Evolutionary conservation across 2,888 invertebrate genomes (phyloP).

Genomic region (Buathra laborator): DNA sequence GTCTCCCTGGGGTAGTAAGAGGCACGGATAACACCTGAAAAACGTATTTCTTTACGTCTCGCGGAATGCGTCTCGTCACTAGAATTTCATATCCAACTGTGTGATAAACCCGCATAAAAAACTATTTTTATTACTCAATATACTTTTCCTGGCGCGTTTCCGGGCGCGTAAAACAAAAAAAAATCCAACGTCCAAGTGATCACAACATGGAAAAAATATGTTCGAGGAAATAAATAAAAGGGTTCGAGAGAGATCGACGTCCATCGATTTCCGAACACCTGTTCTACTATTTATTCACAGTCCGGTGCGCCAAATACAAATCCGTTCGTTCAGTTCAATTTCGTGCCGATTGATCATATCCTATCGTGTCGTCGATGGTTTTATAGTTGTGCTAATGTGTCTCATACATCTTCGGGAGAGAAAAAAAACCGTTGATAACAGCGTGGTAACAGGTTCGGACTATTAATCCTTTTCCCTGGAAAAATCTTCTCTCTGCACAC

Average conservation of each 20-base stretch:
- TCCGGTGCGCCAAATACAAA: neutral
- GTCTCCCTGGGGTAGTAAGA: slow-evolving; percentile 48
- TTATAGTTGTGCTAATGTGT: slow-evolving; percentile 35
- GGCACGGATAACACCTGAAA: slow-evolving; percentile 18
- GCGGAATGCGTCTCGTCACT: neutral
- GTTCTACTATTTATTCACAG: slow-evolving; percentile 15
- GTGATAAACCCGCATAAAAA: slow-evolving; percentile 34
- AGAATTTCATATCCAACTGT: slow-evolving; percentile 15
- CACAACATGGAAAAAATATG: slow-evolving; percentile 5
- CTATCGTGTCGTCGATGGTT: slow-evolving; percentile 13
- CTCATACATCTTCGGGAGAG: slow-evolving; percentile 17
- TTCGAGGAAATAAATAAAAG: slow-evolving; percentile 40
- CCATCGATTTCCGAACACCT: slow-evolving; percentile 52
- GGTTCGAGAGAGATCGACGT: slow-evolving; percentile 31
- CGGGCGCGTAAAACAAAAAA: neutral
- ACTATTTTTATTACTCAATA: slow-evolving; percentile 21
- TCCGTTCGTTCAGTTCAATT: slow-evolving; percentile 41
- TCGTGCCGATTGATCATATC: slow-evolving; percentile 50
- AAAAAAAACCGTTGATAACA: slow-evolving; percentile 6
- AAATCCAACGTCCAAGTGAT: slow-evolving; percentile 10
- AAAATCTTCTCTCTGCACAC: neutral
- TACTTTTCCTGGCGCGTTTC: neutral
- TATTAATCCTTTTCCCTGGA: neutral
- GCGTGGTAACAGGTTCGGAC: neutral
- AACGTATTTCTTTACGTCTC: slow-evolving; percentile 33